Evolutionary conservation across 2,888 invertebrate genomes (phyloP), one percentile per base, ranked within the genome.

Genomic region (Netelia inedita): DNA sequence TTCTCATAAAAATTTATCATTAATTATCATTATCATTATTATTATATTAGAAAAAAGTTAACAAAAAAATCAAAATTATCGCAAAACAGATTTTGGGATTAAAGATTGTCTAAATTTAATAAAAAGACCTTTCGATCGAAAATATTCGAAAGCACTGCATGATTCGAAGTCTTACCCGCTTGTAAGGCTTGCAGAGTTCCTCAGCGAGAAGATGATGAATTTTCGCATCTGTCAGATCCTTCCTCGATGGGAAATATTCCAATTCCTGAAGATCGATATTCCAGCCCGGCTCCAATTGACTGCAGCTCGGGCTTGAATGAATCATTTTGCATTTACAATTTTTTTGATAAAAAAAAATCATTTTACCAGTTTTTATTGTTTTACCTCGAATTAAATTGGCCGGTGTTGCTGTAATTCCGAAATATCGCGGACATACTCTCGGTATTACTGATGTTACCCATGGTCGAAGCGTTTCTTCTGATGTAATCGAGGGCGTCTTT

Each of bases 191-290:
- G 94, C 97, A 97, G 59, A 98, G 94, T 94, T 98, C 98, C 94
- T 98, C 98, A 2, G 98, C 97, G 59, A 98, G 95, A 63, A 99
- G 95, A 94, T 98, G 98, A 94, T 98, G 98, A 88, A 98, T 98
- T 94, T 96, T 97, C n/a, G 98, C 98, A 93, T 98, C 98, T 0
- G 98, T 98, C 82, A 98, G 94, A 94, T 98, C 98, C 94, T 98
- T 98, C 92, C 97, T 97, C 79, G 98, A 97, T 73, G 98, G 98
- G 95, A 97, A 98, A 92, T 98, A 98, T 92, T 98, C 98, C 91
- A 98, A 94, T 92, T 98, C 98, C 93, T 98, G 98, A 96, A 98
- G 97, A 92, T 98, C 98, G 91, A 98, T 96, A 93, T 98, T 98
- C 96, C 98, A 97, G 86, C 97, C 97, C 0, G 96, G 95, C 93